These are phyloP conservation scores for Brachionus paranguensis DNA, from an alignment of 1,140 invertebrate species.

Conservation along the genomic window DNA sequence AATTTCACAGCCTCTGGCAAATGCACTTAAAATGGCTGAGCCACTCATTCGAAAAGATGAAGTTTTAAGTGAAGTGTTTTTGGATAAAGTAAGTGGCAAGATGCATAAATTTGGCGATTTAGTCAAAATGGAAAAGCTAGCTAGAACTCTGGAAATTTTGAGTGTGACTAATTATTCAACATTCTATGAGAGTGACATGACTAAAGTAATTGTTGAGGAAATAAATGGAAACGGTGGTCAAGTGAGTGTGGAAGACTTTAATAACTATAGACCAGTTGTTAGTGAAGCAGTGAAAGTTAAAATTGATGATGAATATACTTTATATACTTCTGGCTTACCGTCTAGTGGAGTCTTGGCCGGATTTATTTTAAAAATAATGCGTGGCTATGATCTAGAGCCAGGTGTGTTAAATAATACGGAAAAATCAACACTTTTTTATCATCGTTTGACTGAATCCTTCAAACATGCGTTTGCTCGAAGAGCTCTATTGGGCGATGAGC, in stretches of 20 bases:
- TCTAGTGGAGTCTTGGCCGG: conserved; percentile 72
- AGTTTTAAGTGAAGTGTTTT: background rate
- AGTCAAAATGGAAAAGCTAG: conserved; percentile 66
- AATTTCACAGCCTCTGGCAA: conserved; percentile 40
- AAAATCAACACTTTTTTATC: conserved; percentile 62
- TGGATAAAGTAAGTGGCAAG: conserved; percentile 42
- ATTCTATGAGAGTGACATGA: conserved; percentile 68
- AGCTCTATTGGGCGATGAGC: conserved; percentile 73
- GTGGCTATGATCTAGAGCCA: conserved; percentile 50
- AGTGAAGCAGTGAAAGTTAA: conserved; percentile 60
- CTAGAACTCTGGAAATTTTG: conserved; percentile 67
- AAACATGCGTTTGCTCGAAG: conserved; percentile 84
- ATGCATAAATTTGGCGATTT: conserved; percentile 62
- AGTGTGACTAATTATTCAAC: conserved; percentile 60
- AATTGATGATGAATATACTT: conserved; percentile 58
- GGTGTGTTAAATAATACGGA: conserved; percentile 27
- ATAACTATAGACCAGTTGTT: conserved; percentile 61
- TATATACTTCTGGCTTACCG: conserved; percentile 70
- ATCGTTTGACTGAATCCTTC: conserved; percentile 81
- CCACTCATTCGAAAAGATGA: background rate
- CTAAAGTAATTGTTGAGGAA: conserved; percentile 64
- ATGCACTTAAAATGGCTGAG: background rate
- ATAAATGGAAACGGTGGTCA: conserved; percentile 64
- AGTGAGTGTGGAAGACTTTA: conserved; percentile 69
- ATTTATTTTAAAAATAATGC: conserved; percentile 75